phyloP scores from a whole-genome alignment of 2,888 invertebrate species.

The Agrochola macilenta region DNA sequence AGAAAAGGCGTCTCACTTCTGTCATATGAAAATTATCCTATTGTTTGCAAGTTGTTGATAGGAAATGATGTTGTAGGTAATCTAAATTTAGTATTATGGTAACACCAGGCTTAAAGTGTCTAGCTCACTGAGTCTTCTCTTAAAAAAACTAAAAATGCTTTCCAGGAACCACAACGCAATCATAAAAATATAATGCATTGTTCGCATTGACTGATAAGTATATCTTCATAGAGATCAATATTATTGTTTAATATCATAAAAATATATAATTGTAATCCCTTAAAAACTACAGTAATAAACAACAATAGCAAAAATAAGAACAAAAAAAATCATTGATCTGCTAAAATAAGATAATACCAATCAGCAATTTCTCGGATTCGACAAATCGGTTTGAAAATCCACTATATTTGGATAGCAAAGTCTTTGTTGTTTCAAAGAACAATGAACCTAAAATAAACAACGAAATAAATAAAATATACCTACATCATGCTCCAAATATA shows the following conservation, averaged over 20 bases:
- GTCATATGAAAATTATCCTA: conserved; percentile 46
- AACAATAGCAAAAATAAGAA: too few species aligned
- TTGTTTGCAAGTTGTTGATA: neutral
- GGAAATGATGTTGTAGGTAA: neutral
- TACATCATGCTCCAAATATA: conserved; percentile 16
- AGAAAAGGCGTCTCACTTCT: conserved; percentile 33
- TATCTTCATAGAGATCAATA: too few species aligned
- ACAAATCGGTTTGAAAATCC: neutral
- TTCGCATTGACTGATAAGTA: too few species aligned
- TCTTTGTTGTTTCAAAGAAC: neutral
- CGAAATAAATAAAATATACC: neutral
- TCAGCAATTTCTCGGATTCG: neutral
- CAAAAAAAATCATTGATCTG: too few species aligned
- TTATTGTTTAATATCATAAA: too few species aligned
- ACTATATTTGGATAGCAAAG: neutral
- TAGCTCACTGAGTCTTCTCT: neutral
- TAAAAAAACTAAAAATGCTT: neutral
- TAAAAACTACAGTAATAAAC: too few species aligned
- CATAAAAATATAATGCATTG: too few species aligned
- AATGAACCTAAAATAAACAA: neutral
- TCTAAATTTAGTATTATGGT: neutral
- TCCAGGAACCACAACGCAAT: neutral
- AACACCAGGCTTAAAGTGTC: neutral
- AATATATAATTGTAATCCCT: neutral
- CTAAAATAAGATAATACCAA: too few species aligned